phyloP scores from a whole-genome alignment of 2,797 vertebrate genomes.

The Eulemur albifrons region DNA sequence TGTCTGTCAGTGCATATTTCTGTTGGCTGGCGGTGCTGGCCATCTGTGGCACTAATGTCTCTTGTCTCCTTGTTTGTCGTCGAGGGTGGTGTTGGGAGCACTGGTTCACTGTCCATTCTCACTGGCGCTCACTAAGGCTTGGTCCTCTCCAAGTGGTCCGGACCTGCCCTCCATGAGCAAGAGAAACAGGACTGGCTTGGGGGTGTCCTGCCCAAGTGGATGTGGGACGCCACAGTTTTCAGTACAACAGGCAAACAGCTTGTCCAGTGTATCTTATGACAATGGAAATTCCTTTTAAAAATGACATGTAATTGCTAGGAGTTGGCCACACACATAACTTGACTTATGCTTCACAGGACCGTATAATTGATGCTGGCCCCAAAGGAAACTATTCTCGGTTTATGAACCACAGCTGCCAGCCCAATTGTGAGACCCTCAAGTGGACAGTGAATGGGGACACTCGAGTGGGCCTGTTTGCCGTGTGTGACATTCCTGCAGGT shows the following conservation, averaged over 20 bases:
- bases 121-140: constrained; percentile 79
- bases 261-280: neutral
- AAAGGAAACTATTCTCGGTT: constrained; percentile 99
- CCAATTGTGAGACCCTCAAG: constrained; percentile 98
- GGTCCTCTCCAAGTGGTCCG: constrained; percentile 58
- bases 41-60: too few species aligned
- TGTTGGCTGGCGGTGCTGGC: neutral
- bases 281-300: rapidly evolving
- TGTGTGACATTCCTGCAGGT: constrained; percentile 96
- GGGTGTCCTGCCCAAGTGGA: constrained; percentile 82
- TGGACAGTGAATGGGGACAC: constrained; percentile 99
- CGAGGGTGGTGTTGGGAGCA: neutral
- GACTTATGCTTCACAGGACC: constrained; percentile 87
- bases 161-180: constrained; percentile 83
- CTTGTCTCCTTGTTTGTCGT: neutral
- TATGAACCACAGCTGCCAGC: constrained; percentile 99
- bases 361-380: constrained; percentile 97
- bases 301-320: neutral
- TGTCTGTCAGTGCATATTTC: too few species aligned
- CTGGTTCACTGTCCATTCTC: neutral
- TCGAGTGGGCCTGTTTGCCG: constrained; percentile 94
- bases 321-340: too few species aligned
- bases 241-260: constrained; percentile 80
- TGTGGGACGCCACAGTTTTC: constrained; percentile 83
- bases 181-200: constrained; percentile 89